Evolutionary conservation across 2,113 vertebrate species (phyloP).

Genomic region (Alces alces): DNA sequence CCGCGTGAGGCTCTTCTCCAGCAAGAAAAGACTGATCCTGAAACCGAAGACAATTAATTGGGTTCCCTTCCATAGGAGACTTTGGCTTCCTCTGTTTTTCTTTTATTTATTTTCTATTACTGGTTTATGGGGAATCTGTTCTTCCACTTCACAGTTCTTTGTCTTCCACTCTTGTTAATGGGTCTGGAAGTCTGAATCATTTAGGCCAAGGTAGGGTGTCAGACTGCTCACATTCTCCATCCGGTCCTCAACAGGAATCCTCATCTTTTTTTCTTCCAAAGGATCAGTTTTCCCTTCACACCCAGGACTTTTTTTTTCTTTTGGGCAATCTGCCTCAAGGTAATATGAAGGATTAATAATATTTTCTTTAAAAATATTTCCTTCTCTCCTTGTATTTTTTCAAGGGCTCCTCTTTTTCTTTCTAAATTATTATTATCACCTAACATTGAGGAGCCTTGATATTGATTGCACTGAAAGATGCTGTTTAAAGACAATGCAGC

Average conservation of each 20-base stretch:
- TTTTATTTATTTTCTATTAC: conserved; percentile 21
- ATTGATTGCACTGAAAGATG: conserved; percentile 9
- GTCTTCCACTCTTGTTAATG: neutral
- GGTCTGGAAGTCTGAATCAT: neutral
- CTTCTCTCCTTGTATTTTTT: conserved; percentile 1
- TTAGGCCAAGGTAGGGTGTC: neutral
- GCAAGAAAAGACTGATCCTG: conserved; percentile 1
- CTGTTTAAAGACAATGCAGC: conserved; percentile 22
- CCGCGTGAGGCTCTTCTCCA: neutral
- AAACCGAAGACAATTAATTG: neutral
- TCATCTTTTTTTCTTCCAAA: neutral
- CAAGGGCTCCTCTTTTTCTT: neutral
- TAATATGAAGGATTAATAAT: conserved; percentile 20
- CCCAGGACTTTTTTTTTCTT: neutral
- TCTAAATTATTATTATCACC: conserved; percentile 28
- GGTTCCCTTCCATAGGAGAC: neutral
- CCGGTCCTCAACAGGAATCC: neutral
- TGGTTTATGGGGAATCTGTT: neutral
- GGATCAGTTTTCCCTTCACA: neutral
- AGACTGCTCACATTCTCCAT: conserved; percentile 10
- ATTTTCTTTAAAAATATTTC: conserved; percentile 17
- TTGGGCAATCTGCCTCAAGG: neutral
- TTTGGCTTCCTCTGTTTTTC: neutral
- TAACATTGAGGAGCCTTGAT: neutral
- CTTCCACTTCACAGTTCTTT: conserved; percentile 37